Evolutionary conservation across 2,797 vertebrate genomes (phyloP), one percentile per base, ranked within the genome.

Genomic region (Tolypeutes matacus): DNA sequence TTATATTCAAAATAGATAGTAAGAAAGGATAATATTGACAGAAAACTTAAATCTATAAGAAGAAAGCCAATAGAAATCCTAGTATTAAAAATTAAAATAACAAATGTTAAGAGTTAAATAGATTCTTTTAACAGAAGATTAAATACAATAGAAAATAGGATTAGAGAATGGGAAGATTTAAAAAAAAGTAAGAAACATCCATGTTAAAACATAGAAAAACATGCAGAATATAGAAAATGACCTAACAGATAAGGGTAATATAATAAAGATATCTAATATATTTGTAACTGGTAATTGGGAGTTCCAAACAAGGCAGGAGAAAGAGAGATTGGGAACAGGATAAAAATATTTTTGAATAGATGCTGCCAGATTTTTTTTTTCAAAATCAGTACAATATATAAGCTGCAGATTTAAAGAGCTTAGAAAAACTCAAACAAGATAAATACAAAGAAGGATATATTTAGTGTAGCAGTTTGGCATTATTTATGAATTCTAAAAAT

Each of bases 61-160:
- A 89, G 14, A 95, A 92, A 42, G 13, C 1, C 69, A 73, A n/a
- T 86, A 25, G 11, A 89, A 95, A 53, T 65, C 12, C 11, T 73
- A 81, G 2, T 56, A 51, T 25, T 86, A 11, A 75, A 78, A 77
- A 83, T 93, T 6, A 81, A 84, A 36, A 27, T 42, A 69, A 14
- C 0, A 78, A 31, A 67, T 93, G 49, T 39, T 15, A 91, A 31
- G 15, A 85, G 7, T 60, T 31, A 1, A 76, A 25, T 34, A 49
- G 5, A 80, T 67, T 27, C 7, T 92, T 69, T 93, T 49, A 90
- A 72, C 11, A 42, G n/a, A 83, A 70, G 12, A 77, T 87, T 51
- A 93, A 93, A 95, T 15, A 82, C n/a, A 85, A n/a, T 78, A 88
- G 51, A 84, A 92, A 73, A 87, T 75, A 93, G 58, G 8, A 81